These are phyloP conservation scores for Mythimna impura DNA, from an alignment of 2,888 invertebrate species.

Conservation along the genomic window DNA sequence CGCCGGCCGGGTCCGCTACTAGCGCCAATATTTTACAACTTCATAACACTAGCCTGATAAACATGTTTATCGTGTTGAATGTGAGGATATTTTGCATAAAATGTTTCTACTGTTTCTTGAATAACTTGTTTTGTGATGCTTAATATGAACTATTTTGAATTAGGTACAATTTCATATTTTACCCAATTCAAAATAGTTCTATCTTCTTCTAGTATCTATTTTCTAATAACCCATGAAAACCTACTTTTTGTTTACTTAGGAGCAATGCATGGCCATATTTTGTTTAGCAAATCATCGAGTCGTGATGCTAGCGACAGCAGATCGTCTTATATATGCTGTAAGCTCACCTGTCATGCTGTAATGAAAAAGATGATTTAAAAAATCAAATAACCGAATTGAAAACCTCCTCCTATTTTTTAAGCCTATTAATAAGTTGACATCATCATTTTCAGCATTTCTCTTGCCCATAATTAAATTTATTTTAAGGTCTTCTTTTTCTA, in stretches of 20 bases:
- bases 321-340: no score
- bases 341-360: no score
- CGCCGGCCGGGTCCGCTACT: slow-evolving; percentile 43
- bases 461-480: no score
- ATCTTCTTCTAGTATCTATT: background rate
- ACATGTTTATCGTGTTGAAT: slow-evolving; percentile 33
- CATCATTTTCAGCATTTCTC: no score
- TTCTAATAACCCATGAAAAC: background rate
- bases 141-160: background rate
- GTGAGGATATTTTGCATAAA: slow-evolving; percentile 15
- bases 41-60: slow-evolving; percentile 55
- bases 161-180: background rate
- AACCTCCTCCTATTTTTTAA: no score
- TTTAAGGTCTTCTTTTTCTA: no score
- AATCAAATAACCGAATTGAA: no score
- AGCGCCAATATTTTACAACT: slow-evolving; percentile 62
- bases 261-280: no score
- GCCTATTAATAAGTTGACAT: no score
- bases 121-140: slow-evolving; percentile 20
- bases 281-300: no score
- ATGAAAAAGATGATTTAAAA: no score
- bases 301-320: no score
- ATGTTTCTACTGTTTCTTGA: slow-evolving; percentile 5
- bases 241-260: background rate
- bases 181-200: background rate